Base-by-base conservation (phyloP, 2,888 invertebrate genomes). In the Patella ulyssiponensis region DNA sequence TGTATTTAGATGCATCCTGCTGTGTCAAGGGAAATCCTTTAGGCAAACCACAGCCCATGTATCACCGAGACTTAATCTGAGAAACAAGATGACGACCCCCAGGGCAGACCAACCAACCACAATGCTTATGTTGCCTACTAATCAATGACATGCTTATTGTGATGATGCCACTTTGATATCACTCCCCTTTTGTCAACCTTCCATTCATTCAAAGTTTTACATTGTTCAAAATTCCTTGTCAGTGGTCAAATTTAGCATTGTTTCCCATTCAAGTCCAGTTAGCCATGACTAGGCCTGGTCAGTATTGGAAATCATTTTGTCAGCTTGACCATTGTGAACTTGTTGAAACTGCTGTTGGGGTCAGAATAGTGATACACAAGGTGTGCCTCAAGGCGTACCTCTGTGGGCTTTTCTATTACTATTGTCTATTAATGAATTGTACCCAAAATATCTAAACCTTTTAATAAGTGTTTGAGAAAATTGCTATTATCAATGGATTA, bases 321-420 rank as follows among this genome's bases (percentile, higher is more conserved):
- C 64, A 64, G 20, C 23, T 23, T 64, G 64, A 64, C 64, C 23
- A 64, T 64, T 64, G 64, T 64, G 20, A 64, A 64, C 64, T 64
- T 64, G 23, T 64, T 64, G 64, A 64, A 64, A 64, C 64, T 64
- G 64, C 64, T 64, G 64, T 64, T 64, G 64, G 23, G 64, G 64
- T 64, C 64, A 64, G 23, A 64, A 64, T 64, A 64, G 23, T 64
- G 20, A 20, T 23, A 64, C 64, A 64, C 64, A 69, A 75, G 70
- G 75, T 70, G 69, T 23, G 70, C 75, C 75, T 70, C 53, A 51
- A 54, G 75, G 75, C 14, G 54, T 20, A 51, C 56, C 14, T 51
- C 70, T 75, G 69, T 52, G 15, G 52, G 53, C 75, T 54, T 56
- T 69, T 75, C 69, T 75, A 69, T 75, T 69, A 17, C 51, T 75